phyloP scores from a whole-genome alignment of 2,888 invertebrate genomes.

The Coleophora flavipennella region DNA sequence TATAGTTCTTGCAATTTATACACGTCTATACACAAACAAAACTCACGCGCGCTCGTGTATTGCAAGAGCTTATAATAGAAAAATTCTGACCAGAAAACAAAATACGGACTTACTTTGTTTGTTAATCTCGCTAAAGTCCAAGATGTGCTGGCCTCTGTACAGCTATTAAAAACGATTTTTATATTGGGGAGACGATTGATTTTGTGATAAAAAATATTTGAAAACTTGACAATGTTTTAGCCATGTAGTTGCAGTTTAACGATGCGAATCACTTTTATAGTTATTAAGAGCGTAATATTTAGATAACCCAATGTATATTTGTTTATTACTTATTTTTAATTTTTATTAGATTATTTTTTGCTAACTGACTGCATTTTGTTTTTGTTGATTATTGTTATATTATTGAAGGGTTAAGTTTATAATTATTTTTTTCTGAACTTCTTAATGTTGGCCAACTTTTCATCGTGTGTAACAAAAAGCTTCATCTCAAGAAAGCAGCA shows the following conservation, averaged over 20 bases:
- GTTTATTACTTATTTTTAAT: constrained; percentile 8
- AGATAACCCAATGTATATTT: constrained; percentile 8
- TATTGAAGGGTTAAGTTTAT: constrained; percentile 13
- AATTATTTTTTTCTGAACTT: not conserved
- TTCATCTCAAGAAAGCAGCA: too few species aligned
- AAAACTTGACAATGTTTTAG: constrained; percentile 20
- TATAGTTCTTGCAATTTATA: too few species aligned
- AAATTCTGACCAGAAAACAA: too few species aligned
- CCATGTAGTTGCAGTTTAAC: constrained; percentile 10
- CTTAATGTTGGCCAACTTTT: too few species aligned
- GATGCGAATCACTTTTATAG: constrained; percentile 9
- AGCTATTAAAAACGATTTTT: not conserved
- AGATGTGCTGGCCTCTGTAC: too few species aligned
- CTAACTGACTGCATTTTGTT: constrained; percentile 14
- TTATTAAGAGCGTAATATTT: constrained; percentile 8
- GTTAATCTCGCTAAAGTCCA: too few species aligned
- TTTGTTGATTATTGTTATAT: constrained; percentile 10
- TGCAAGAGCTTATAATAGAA: too few species aligned
- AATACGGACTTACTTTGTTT: too few species aligned
- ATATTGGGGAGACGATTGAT: constrained; percentile 20
- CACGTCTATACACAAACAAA: too few species aligned
- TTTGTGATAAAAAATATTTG: constrained; percentile 30
- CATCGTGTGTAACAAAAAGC: too few species aligned
- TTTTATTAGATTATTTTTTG: constrained; percentile 5
- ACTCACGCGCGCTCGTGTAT: too few species aligned